Base-by-base conservation (phyloP, 1,140 invertebrate genomes). In the Cotesia vestalis region DNA sequence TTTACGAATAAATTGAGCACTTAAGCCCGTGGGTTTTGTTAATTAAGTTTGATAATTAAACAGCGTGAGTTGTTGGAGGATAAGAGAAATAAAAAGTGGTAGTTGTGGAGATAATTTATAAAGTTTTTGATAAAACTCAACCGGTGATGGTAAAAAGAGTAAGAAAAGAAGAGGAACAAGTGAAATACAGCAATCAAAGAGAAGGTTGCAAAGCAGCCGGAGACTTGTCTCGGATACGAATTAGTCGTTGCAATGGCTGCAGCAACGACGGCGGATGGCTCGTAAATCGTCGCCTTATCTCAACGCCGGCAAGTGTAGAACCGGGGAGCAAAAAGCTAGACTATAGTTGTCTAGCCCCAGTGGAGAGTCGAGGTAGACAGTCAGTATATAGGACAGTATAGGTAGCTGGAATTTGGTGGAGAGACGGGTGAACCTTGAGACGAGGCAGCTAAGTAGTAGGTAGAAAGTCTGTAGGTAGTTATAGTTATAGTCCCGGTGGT, bases 251-350 rank as follows among this genome's bases (percentile, higher is more conserved):
- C 14, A 20, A 20, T 20, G 12, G 62, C 20, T 27, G 8, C 34
- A 46, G 62, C 62, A 64, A 35, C 40, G 66, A 36, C 34, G 35
- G 60, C 4, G 60, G 60, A 34, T 55, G 6, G 52, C 66, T 46
- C 35, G 51, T 67, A 67, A 67, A 67, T 67, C 51, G 52, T 67
- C 34, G 66, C 40, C 66, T 67, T 67, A 67, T 67, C 66, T 67
- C 12, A 27, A 17, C 20, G 17, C 52, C 51, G n/a, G 46, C 52
- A 59, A 59, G 57, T 59, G 57, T 59, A 46, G 40, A 46, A 46
- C 5, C 40, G 40, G 6, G 9, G 17, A 59, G 57, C 57, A 59
- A 59, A 59, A 59, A 59, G 8, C 53, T 17, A 46, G 40, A 40
- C 38, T 40, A 4, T 5, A 8, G 38, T 9, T 27, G 27, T 27